These are phyloP conservation scores for Masticophis lateralis DNA, from an alignment of 2,797 vertebrate genomes.

Conservation along the genomic window DNA sequence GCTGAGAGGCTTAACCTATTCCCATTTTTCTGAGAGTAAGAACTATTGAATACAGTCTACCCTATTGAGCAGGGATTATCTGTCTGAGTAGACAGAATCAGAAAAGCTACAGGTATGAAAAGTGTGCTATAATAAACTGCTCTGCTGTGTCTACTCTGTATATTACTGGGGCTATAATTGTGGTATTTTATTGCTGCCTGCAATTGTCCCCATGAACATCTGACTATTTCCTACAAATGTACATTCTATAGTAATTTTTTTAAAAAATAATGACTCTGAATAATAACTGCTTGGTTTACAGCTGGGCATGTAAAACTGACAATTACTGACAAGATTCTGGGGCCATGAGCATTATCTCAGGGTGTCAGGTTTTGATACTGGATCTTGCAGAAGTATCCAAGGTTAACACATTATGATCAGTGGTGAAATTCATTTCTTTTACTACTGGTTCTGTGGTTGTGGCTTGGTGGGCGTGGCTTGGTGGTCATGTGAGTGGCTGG, in stretches of 20 bases:
- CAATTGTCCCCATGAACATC: background rate
- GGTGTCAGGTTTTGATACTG: background rate
- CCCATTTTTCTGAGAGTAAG: background rate
- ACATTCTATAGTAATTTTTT: background rate
- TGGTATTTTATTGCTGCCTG: background rate
- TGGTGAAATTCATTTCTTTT: too few species aligned
- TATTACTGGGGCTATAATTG: background rate
- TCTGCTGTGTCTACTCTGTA: background rate
- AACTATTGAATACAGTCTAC: too few species aligned
- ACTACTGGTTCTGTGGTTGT: too few species aligned
- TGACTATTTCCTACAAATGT: background rate
- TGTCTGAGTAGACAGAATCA: background rate
- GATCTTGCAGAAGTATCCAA: background rate
- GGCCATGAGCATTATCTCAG: background rate
- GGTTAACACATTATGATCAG: background rate
- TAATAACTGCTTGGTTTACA: background rate
- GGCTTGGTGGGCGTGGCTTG: too few species aligned
- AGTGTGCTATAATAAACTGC: background rate
- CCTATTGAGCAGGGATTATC: background rate
- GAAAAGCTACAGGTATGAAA: background rate
- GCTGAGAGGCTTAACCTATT: background rate
- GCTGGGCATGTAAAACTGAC: background rate
- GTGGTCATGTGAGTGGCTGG: too few species aligned
- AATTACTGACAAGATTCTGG: background rate
- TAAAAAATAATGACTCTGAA: background rate